Evolutionary conservation across 2,797 vertebrate genomes (phyloP), one percentile per base, ranked within the genome.

Genomic region (Orientallactaga sibirica): DNA sequence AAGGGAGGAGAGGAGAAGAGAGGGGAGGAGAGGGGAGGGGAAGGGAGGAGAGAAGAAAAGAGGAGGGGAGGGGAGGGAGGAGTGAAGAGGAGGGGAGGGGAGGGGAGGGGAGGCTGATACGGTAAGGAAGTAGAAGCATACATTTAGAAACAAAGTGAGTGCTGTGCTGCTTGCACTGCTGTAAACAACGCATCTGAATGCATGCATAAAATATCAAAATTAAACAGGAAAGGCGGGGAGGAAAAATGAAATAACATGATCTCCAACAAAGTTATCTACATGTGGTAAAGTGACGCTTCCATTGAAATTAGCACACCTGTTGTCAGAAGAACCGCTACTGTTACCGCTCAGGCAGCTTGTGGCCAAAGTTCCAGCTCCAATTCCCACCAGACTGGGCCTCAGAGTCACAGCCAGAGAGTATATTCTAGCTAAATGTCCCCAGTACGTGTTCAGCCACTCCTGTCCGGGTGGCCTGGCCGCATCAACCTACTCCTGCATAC

Each of bases 331-430:
- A 33, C 41, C 3, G 0, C 20, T 2, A 19, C 7, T 1, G 0
- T 61, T 7, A 10, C 20, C 2, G 25, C 9, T 19, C 9, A 0
- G 12, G 41, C 7, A 1, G 16, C 20, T 0, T 0, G 3, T 3
- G 19, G 33, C 25, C 0, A 7, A 0, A 5, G 3, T 8, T 37
- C 7, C 8, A 3, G 18, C 12, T 55, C 27, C 2, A 55, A 16
- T 5, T 68, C 61, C n/a, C 8, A 1, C 2, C 4, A 37, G 9
- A 43, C 3, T 1, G 3, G 43, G 18, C 64, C 14, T 80, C 1
- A 0, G 67, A 6, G 16, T 29, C 27, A 5, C 80, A 25, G 11
- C 6, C 20, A 24, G 19, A 76, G 22, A 7, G 5, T 5, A 5
- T 55, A 6, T 29, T 27, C 41, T 22, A 1, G 0, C 22, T 7